phyloP scores from a whole-genome alignment of 2,888 invertebrate species.

The Agrotis segetum region DNA sequence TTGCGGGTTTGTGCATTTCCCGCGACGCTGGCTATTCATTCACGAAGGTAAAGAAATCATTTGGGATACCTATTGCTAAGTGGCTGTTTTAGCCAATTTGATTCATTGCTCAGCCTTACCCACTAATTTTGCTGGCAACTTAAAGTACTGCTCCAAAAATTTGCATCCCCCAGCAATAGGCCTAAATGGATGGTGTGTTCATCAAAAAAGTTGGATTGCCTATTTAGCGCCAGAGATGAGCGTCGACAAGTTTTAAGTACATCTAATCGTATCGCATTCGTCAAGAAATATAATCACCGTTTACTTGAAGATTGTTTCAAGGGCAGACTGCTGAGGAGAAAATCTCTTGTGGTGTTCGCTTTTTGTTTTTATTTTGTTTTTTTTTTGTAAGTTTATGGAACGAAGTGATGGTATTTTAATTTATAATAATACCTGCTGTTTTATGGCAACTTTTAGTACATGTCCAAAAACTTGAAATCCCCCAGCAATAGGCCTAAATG shows the following conservation, averaged over 20 bases:
- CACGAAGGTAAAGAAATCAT: too few species aligned
- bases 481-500: slow-evolving; percentile 31
- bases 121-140: slow-evolving; percentile 5
- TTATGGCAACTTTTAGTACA: slow-evolving; percentile 16
- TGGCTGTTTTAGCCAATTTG: not conserved
- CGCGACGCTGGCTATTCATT: too few species aligned
- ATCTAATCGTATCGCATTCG: slow-evolving; percentile 65
- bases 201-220: slow-evolving; percentile 77
- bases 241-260: slow-evolving; percentile 60
- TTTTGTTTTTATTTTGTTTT: too few species aligned
- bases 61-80: too few species aligned
- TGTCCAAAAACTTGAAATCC: slow-evolving; percentile 16
- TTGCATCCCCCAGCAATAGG: slow-evolving; percentile 20
- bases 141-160: slow-evolving; percentile 18
- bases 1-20: too few species aligned
- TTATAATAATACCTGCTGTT: too few species aligned
- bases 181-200: slow-evolving; percentile 62
- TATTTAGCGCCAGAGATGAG: slow-evolving; percentile 71
- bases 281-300: slow-evolving; percentile 66
- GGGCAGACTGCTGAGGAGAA: not conserved
- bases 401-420: too few species aligned
- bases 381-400: too few species aligned
- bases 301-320: slow-evolving; percentile 49
- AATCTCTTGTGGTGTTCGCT: slow-evolving; percentile 8
- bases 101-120: not conserved